Evolutionary conservation across 2,888 invertebrate species (phyloP).

Genomic region (Nemurella pictetii): DNA sequence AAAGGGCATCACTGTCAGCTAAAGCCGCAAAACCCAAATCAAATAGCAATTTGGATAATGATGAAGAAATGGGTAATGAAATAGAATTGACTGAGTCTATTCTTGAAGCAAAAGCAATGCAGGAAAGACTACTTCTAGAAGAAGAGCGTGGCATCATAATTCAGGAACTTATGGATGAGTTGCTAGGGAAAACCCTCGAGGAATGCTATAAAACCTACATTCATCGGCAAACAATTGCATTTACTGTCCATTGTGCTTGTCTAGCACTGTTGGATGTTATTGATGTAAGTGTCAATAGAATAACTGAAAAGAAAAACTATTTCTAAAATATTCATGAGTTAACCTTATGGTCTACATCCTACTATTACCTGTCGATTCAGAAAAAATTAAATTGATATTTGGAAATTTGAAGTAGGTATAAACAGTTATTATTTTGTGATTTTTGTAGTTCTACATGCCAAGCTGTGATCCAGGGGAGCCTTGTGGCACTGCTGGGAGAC

Average conservation of each 20-base stretch:
- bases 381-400: too few species aligned
- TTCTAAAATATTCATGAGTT: too few species aligned
- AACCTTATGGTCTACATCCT: too few species aligned
- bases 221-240: slow-evolving; percentile 6
- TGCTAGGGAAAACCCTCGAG: background rate
- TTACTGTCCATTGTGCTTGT: slow-evolving; percentile 21
- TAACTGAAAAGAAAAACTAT: background rate
- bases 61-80: background rate
- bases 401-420: too few species aligned
- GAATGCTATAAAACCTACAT: slow-evolving; percentile 14
- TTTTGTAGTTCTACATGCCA: background rate
- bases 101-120: background rate
- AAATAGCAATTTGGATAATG: background rate
- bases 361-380: too few species aligned
- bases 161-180: background rate
- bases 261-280: slow-evolving; percentile 4
- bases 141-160: slow-evolving; percentile 20
- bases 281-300: slow-evolving; percentile 16
- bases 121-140: background rate
- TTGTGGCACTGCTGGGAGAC: background rate
- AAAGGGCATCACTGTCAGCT: background rate
- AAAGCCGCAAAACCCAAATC: background rate
- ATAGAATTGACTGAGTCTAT: background rate
- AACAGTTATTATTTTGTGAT: background rate
- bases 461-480: slow-evolving; percentile 16